phyloP scores from a whole-genome alignment of 2,113 vertebrate species.

The Pao palembangensis region DNA sequence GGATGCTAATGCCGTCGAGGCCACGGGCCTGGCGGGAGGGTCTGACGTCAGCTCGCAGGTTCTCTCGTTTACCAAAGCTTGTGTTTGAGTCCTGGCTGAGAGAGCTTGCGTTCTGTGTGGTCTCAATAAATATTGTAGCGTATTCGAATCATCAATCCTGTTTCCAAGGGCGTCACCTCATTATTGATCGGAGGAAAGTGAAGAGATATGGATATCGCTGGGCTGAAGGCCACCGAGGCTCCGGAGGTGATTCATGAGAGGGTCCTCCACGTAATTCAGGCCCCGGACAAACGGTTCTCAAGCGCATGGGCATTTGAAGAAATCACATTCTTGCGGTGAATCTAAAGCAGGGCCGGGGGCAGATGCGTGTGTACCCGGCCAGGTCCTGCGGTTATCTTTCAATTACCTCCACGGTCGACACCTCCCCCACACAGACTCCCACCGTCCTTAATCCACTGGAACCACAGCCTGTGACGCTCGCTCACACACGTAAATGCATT shows the following conservation, averaged over 20 bases:
- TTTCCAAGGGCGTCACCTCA: slow-evolving; percentile 67
- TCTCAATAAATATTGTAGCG: slow-evolving; percentile 60
- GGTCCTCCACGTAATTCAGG: slow-evolving; percentile 65
- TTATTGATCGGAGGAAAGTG: slow-evolving; percentile 73
- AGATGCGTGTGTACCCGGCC: slow-evolving; percentile 28
- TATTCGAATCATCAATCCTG: slow-evolving; percentile 54
- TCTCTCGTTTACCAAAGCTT: slow-evolving; percentile 7
- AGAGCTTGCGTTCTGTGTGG: slow-evolving; percentile 19
- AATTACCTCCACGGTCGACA: slow-evolving; percentile 46
- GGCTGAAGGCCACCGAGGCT: slow-evolving; percentile 65
- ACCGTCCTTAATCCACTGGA: slow-evolving; percentile 16
- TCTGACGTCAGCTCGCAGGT: background rate
- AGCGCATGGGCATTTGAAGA: slow-evolving; percentile 68
- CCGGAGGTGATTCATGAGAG: slow-evolving; percentile 67
- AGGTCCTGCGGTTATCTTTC: slow-evolving; percentile 58
- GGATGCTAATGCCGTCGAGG: background rate
- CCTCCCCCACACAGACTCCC: slow-evolving; percentile 37
- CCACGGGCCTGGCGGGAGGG: background rate
- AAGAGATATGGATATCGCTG: slow-evolving; percentile 71
- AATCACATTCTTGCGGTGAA: slow-evolving; percentile 65
- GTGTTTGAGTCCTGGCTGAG: slow-evolving; percentile 1
- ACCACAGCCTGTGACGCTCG: slow-evolving; percentile 14
- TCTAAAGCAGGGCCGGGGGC: slow-evolving; percentile 58
- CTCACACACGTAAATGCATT: slow-evolving; percentile 17
- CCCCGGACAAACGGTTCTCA: slow-evolving; percentile 65